These are phyloP conservation scores for Anagyrus pseudococci DNA, from an alignment of 2,888 invertebrate species.

Conservation along the genomic window DNA sequence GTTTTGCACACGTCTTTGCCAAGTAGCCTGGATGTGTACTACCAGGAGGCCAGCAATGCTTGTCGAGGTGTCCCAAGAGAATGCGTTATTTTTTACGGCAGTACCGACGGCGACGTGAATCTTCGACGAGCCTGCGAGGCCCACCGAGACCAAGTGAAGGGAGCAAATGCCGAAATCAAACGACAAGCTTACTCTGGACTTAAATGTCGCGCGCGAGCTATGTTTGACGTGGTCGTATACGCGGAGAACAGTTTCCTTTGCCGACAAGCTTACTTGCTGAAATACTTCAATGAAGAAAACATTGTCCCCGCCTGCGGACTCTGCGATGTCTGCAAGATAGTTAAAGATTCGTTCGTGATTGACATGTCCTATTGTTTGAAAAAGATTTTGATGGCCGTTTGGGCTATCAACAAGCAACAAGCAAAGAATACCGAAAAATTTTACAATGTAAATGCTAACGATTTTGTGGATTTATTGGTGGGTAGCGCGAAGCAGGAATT, in stretches of 20 bases:
- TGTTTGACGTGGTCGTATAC: conserved; percentile 11
- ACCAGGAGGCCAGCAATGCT: conserved; percentile 8
- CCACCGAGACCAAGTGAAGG: conserved; percentile 5
- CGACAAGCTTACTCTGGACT: no score
- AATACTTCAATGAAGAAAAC: conserved; percentile 14
- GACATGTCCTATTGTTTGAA: conserved; percentile 9
- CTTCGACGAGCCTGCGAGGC: not conserved
- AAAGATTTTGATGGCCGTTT: conserved; percentile 21
- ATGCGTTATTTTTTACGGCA: conserved; percentile 19
- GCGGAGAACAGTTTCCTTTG: conserved; percentile 21
- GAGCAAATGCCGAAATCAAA: not conserved
- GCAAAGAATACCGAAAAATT: not conserved
- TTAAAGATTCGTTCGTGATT: conserved; percentile 10
- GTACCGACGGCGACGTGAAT: not conserved
- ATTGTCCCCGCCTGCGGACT: conserved; percentile 5
- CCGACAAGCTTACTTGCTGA: conserved; percentile 19
- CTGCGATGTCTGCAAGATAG: conserved; percentile 19
- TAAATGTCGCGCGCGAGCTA: not conserved
- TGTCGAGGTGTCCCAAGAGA: not conserved
- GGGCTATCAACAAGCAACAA: conserved; percentile 24
- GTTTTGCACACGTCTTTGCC: conserved; percentile 16
- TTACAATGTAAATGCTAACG: not conserved
- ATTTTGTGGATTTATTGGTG: conserved; percentile 5
- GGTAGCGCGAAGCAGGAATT: not conserved
- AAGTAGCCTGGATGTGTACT: conserved; percentile 6